A percentile compares a stretch with the other conserved stretches of the same genome.
phyloP scores from a whole-genome alignment of 2,888 invertebrate genomes.

The Geotrupes spiniger region DNA sequence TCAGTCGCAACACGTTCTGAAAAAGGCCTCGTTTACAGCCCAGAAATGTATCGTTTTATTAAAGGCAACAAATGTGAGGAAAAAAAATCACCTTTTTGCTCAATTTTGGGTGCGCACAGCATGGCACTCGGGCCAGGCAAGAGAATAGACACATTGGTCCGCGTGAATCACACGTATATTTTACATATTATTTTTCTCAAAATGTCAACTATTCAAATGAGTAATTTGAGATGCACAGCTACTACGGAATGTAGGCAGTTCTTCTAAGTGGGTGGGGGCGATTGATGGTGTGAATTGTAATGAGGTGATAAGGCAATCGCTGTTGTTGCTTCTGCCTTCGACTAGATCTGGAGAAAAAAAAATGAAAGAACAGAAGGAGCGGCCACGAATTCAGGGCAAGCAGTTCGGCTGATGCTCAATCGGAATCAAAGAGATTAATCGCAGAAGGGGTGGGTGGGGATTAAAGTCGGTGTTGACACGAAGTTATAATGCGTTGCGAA shows the following conservation, averaged over 20 bases:
- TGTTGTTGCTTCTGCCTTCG: slow-evolving; percentile 29
- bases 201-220: slow-evolving; percentile 32
- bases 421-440: no score
- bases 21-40: slow-evolving; percentile 2
- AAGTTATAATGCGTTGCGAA: no score
- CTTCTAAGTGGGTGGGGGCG: slow-evolving; percentile 30
- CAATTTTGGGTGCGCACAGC: slow-evolving; percentile 46
- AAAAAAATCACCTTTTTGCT: slow-evolving; percentile 19
- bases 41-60: slow-evolving; percentile 35
- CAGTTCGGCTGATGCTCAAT: slow-evolving; percentile 13
- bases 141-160: slow-evolving; percentile 47
- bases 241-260: slow-evolving; percentile 48
- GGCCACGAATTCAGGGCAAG: slow-evolving; percentile 36
- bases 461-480: no score
- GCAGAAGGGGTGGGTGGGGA: no score
- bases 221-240: slow-evolving; percentile 40
- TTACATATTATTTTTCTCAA: slow-evolving; percentile 6
- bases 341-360: slow-evolving; percentile 43
- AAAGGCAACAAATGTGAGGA: slow-evolving; percentile 39
- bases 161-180: slow-evolving; percentile 40
- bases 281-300: not conserved
- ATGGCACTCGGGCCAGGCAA: slow-evolving; percentile 35
- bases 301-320: slow-evolving; percentile 24
- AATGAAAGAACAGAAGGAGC: no score
- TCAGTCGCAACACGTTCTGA: no score